Evolutionary conservation across 2,113 vertebrate genomes (phyloP).

Genomic region (Theropithecus gelada): DNA sequence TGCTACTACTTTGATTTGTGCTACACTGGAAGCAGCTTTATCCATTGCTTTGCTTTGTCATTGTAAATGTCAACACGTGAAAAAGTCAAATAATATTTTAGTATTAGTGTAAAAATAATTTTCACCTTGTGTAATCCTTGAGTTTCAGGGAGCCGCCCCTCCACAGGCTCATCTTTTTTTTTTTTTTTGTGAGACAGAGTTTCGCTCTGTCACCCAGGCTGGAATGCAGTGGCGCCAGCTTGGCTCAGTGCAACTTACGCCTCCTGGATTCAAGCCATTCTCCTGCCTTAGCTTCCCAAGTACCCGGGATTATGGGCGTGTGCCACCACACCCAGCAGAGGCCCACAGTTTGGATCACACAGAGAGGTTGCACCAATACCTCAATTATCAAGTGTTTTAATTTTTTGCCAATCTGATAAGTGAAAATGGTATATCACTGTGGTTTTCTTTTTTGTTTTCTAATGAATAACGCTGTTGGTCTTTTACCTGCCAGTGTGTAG

Average conservation of each 20-base stretch:
- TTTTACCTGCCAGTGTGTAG: neutral
- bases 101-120: neutral
- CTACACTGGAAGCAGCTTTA: neutral
- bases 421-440: neutral
- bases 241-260: too few species aligned
- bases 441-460: neutral
- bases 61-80: neutral
- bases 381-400: neutral
- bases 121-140: neutral
- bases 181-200: too few species aligned
- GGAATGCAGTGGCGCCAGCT: too few species aligned
- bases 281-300: too few species aligned
- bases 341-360: neutral
- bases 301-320: too few species aligned
- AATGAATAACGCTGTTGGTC: neutral
- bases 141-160: neutral
- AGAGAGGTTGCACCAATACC: neutral
- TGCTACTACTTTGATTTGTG: neutral
- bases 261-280: too few species aligned
- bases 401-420: neutral
- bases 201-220: too few species aligned
- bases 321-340: neutral
- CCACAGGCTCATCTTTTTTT: neutral
- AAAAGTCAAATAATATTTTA: neutral
- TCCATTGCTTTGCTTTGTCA: neutral